Conservation (phyloP, 2,113 vertebrate genomes). For the Trochalopteron elliotii region DNA sequence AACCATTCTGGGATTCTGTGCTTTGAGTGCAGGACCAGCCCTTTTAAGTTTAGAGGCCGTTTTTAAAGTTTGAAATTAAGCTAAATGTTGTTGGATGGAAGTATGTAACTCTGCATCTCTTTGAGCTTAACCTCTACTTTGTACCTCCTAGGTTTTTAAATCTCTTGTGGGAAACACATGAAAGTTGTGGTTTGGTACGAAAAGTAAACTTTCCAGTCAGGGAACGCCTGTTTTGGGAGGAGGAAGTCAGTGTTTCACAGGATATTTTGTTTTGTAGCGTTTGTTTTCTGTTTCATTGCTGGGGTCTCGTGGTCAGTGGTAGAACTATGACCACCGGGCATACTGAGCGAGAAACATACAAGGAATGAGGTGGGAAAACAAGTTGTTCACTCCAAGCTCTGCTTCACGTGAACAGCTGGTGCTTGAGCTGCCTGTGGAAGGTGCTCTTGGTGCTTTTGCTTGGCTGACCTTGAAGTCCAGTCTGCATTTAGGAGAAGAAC, state of each 20-base stretch:
- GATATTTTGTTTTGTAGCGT: neutral
- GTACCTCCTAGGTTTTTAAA: neutral
- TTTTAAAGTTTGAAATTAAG: neutral
- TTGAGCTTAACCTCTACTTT: neutral
- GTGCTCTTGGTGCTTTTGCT: neutral
- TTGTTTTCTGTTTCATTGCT: neutral
- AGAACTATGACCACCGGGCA: neutral
- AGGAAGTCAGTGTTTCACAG: neutral
- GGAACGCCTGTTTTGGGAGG: neutral
- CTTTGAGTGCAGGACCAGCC: too few relatives aligned
- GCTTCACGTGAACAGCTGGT: neutral
- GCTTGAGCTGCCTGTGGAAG: neutral
- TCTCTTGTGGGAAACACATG: fast-evolving
- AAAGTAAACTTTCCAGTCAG: neutral
- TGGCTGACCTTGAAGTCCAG: neutral
- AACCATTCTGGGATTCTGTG: fast-evolving
- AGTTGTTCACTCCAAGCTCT: neutral
- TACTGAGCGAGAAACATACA: neutral
- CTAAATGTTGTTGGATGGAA: neutral
- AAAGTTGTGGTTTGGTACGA: neutral
- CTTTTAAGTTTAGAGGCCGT: neutral
- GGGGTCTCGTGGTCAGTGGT: fast-evolving
- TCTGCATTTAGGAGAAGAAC: neutral
- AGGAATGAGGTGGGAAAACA: neutral
- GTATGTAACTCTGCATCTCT: fast-evolving